A percentile compares a stretch with the other conserved stretches of the same genome.
phyloP scores from a whole-genome alignment of 2,888 invertebrate genomes.

The Elgonia sp. region DNA sequence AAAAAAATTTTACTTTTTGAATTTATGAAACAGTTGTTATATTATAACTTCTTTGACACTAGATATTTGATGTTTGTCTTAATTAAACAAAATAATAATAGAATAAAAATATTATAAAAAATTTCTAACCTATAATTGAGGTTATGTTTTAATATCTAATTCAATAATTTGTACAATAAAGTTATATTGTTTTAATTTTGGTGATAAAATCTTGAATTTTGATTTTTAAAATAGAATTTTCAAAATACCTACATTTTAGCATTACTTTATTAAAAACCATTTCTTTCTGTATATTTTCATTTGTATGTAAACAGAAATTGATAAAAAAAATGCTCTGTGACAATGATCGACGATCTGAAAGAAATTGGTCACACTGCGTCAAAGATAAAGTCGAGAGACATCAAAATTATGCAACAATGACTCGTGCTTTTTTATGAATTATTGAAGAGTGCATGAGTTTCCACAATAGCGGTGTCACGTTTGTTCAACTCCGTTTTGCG shows the following conservation, averaged over 20 bases:
- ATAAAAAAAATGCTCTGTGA: neutral
- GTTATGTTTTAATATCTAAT: too few species aligned
- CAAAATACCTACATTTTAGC: too few species aligned
- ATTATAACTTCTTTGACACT: too few species aligned
- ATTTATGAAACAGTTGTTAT: too few species aligned
- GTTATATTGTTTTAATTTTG: too few species aligned
- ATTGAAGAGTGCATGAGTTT: slow-evolving; percentile 52
- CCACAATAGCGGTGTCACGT: slow-evolving; percentile 50
- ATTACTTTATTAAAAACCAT: neutral
- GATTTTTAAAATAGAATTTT: too few species aligned
- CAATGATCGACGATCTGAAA: slow-evolving; percentile 41
- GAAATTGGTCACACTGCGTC: slow-evolving; percentile 49
- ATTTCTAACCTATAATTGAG: too few species aligned
- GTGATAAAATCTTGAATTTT: too few species aligned
- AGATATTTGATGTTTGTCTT: too few species aligned
- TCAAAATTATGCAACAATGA: slow-evolving; percentile 60
- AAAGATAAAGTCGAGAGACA: slow-evolving; percentile 39
- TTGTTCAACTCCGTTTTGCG: slow-evolving; percentile 25
- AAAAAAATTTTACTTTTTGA: too few species aligned
- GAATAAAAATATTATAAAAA: too few species aligned
- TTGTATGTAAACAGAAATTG: neutral
- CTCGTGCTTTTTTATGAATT: slow-evolving; percentile 45
- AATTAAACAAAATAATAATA: neutral
- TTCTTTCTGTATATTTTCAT: neutral
- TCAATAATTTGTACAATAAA: too few species aligned